These are phyloP conservation scores for Drosophila lacertosa DNA, from an alignment of 1,140 invertebrate species.

Conservation along the genomic window DNA sequence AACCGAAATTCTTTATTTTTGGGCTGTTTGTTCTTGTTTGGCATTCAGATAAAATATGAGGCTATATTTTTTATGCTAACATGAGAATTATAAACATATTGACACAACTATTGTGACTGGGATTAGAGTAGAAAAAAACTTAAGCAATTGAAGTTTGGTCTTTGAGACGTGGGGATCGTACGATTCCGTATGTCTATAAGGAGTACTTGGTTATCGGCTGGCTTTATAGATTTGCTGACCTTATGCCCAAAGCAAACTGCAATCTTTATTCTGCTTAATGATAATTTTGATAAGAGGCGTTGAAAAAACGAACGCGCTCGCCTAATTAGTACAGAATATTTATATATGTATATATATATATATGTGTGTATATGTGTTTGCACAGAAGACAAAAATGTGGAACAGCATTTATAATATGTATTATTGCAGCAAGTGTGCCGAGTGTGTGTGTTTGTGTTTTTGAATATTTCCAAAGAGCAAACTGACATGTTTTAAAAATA, in stretches of 20 bases:
- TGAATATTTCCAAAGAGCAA: slow-evolving; percentile 54
- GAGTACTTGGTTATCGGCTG: slow-evolving; percentile 21
- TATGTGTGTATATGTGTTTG: not conserved
- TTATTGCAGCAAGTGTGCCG: slow-evolving; percentile 51
- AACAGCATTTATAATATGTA: slow-evolving; percentile 11
- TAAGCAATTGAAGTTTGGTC: slow-evolving; percentile 15
- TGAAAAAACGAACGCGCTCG: slow-evolving; percentile 10
- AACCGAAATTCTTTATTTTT: slow-evolving; percentile 9
- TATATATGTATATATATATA: not conserved
- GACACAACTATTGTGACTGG: not conserved
- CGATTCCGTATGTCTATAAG: slow-evolving; percentile 8
- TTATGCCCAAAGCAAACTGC: slow-evolving; percentile 47
- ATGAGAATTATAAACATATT: slow-evolving; percentile 19
- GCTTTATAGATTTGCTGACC: slow-evolving; percentile 58
- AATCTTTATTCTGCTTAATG: slow-evolving; percentile 55
- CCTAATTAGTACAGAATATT: slow-evolving; percentile 59
- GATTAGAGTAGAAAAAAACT: slow-evolving; percentile 2
- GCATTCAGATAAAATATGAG: slow-evolving; percentile 21
- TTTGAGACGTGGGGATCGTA: slow-evolving; percentile 18
- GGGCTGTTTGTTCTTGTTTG: slow-evolving; percentile 19
- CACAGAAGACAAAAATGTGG: not conserved
- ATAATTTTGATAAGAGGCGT: slow-evolving; percentile 67
- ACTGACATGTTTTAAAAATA: slow-evolving; percentile 67
- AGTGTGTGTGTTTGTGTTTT: slow-evolving; percentile 11
- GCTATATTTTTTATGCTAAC: slow-evolving; percentile 13